Base-by-base conservation (phyloP, 1,140 invertebrate species). In the Macrostomum lignano region DNA sequence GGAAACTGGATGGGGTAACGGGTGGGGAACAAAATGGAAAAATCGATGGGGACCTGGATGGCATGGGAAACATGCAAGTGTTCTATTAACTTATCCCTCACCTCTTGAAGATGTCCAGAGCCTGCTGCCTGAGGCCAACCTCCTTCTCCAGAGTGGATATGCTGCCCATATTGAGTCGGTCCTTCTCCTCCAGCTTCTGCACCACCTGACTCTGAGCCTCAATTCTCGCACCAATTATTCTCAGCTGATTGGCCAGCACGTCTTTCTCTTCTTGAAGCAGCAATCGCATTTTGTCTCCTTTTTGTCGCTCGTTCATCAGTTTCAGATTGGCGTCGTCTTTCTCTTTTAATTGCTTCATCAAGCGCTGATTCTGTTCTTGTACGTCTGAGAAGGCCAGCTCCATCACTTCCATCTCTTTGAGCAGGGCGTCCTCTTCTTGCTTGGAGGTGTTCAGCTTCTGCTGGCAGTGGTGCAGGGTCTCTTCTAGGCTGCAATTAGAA, bases 251-350 rank as follows among this genome's bases (percentile, higher is more conserved):
- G 35, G 72, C 72, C 6, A 82, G 48, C 21, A 77, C 67, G 44
- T 81, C 75, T 47, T 84, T 81, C 52, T 96, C 84, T 49, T 94
- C 86, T 13, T 77, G 58, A 19, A 88, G 66, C 36, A 93, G 55
- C 52, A 91, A 91, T 47, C 88, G 78, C 35, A 88, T 65, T 42
- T 91, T 81, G 56, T 91, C 91, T 3, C 81, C 77, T 55, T 94
- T 93, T 32, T 93, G 93, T 33, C 78, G 55, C 20, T 98, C 88
- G 0, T 81, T 82, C 82, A 96, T 94, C 0, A 96, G 67, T 58
- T 96, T 96, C 47, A 98, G 93, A 58, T 96, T 96, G 2, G 86
- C 84, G 51, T 98, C 86, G 52, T 96, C 88, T 47, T 94, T 96
- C 51, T 96, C 86, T 2, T 79, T 61, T 11, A 96, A 58, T 53